Evolutionary conservation across 2,113 vertebrate species (phyloP).

Genomic region (Dipodomys spectabilis): DNA sequence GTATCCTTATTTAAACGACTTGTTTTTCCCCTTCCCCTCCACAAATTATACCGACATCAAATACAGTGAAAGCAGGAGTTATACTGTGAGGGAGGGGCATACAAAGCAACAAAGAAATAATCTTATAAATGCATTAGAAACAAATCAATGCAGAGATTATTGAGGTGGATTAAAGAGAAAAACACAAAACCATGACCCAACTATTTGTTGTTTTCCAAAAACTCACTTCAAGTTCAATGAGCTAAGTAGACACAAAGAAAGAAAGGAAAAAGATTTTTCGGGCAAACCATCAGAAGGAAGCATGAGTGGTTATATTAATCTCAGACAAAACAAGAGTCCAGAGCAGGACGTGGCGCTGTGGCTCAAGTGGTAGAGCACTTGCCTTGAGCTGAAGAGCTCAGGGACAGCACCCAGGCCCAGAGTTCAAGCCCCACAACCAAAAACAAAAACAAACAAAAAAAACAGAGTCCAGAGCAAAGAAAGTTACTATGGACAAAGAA

Average conservation of each 20-base stretch:
- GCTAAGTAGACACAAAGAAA: neutral
- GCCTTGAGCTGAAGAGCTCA: too few relatives aligned
- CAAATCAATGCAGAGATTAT: neutral
- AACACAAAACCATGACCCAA: neutral
- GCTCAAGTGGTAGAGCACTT: too few relatives aligned
- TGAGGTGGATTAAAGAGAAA: neutral
- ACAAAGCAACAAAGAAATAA: too few relatives aligned
- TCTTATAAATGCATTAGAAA: too few relatives aligned
- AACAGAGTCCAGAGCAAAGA: neutral
- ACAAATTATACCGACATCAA: too few relatives aligned
- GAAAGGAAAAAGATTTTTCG: neutral
- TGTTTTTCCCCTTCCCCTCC: too few relatives aligned
- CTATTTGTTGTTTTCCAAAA: neutral
- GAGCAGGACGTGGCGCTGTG: neutral
- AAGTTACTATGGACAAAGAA: neutral
- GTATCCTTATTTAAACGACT: too few relatives aligned
- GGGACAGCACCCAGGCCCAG: too few relatives aligned
- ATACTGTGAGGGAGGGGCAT: too few relatives aligned
- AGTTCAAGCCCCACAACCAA: too few relatives aligned
- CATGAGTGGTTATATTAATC: neutral
- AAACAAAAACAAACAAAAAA: neutral
- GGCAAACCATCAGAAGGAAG: neutral
- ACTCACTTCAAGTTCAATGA: constrained; percentile 16
- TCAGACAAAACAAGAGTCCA: neutral
- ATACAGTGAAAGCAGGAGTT: too few relatives aligned